These are phyloP conservation scores for Drosophila greeni DNA, from an alignment of 2,888 invertebrate genomes.

Conservation along the genomic window DNA sequence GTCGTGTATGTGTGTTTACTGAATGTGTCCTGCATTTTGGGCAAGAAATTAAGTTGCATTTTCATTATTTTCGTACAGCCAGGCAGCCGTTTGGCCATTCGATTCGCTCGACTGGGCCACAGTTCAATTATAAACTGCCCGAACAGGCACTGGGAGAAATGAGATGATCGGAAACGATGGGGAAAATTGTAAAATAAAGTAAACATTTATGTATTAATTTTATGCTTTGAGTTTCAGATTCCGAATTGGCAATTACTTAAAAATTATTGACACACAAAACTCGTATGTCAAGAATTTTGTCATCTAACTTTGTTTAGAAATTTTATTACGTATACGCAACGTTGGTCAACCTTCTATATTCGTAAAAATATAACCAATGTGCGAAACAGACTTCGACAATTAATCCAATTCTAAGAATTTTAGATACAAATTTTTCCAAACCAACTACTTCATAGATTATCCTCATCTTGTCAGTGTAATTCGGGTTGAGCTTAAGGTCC, in stretches of 20 bases:
- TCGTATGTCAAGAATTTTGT: not conserved
- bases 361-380: no score
- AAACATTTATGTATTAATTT: no score
- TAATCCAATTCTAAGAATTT: not conserved
- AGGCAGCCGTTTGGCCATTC: conserved; percentile 44
- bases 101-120: conserved; percentile 64
- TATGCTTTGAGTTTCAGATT: not conserved
- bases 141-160: conserved; percentile 5
- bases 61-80: conserved; percentile 56
- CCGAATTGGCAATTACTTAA: not conserved
- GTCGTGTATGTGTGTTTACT: conserved; percentile 5
- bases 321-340: not conserved
- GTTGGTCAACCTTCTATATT: no score
- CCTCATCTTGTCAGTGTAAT: conserved; percentile 7
- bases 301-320: not conserved
- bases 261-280: not conserved
- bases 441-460: no score
- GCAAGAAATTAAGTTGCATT: conserved; percentile 64
- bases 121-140: conserved; percentile 69
- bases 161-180: not conserved
- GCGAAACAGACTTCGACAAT: no score
- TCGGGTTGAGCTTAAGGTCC: conserved; percentile 14
- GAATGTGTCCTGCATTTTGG: conserved; percentile 49
- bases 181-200: not conserved
- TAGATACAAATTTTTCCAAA: not conserved